Evolutionary conservation across 2,888 invertebrate species (phyloP), one percentile per base, ranked within the genome.

Genomic region (Salticus scenicus): DNA sequence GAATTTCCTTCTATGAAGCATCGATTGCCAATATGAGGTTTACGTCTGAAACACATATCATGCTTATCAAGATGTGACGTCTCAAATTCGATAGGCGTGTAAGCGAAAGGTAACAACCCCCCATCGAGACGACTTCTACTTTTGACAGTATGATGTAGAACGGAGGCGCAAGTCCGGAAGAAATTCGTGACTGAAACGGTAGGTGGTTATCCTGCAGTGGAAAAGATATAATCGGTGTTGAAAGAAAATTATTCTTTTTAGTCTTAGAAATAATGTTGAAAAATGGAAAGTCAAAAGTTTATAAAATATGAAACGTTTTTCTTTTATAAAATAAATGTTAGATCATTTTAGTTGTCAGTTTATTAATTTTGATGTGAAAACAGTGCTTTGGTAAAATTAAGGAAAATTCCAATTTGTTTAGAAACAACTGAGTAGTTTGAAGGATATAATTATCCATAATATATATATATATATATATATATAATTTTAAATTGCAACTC

Each of bases 81-180:
- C 82, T 66, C 72, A 76, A 71, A 71, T 83, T 83, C 82, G 82
- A 76, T 83, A 72, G 75, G 71, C 82, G 31, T 17, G 67, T 31
- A 30, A 71, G 47, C 71, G 47, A 76, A 71, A 63, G 76, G 14
- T 24, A 27, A 27, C 37, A 37, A 30, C 30, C 47, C 82, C 28
- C 64, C 28, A 57, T 57, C 14, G 69, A 37, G 20, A 24, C 12
- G 20, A 28, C 27, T 63, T 14, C 8, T 27, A 63, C n/a, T 8
- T 70, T 0, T 42, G 27, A 28, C 57, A 57, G 24, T 4, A 24
- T 24, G 20, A 57, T 57, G 12, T 20, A 57, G 57, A 2, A 57
- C 57, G 2, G 57, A 24, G 57, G 24, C 12, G 17, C 4, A 57
- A 20, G 14, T 24, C 57, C 4, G 24, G 57, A 69, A 74, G 69